Evolutionary conservation across 2,113 vertebrate species (phyloP).

Genomic region (Thalassarche chlororhynchos): DNA sequence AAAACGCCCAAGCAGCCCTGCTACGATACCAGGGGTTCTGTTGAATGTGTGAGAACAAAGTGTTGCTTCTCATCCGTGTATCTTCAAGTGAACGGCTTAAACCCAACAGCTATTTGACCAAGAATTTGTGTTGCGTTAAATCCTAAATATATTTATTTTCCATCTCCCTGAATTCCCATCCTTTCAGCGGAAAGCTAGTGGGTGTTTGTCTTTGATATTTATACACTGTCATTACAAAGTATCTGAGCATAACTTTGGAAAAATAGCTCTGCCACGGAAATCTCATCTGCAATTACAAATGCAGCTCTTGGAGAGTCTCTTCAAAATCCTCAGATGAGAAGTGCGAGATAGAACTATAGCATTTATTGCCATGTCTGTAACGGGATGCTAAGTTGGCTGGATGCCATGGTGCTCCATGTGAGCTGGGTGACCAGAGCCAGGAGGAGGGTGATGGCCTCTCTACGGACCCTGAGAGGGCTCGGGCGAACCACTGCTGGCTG

Average conservation of each 20-base stretch:
- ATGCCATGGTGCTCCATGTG: rapidly evolving
- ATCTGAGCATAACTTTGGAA: not conserved
- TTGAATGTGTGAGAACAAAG: not conserved
- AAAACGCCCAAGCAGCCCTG: not conserved
- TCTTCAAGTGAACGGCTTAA: not conserved
- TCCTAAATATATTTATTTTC: not conserved
- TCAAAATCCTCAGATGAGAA: not conserved
- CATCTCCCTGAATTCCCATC: not conserved
- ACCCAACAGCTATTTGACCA: not conserved
- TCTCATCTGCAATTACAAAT: rapidly evolving
- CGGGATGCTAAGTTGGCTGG: rapidly evolving
- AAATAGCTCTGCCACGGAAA: not conserved
- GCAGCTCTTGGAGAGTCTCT: not conserved
- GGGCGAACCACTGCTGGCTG: too few relatives aligned
- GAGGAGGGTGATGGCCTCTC: not conserved
- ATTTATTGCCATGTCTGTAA: rapidly evolving
- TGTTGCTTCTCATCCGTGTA: not conserved
- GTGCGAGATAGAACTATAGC: rapidly evolving
- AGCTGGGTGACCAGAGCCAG: not conserved
- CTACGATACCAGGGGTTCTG: not conserved
- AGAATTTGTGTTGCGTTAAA: not conserved
- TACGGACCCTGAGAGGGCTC: not conserved
- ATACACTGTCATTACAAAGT: not conserved
- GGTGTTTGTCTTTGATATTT: not conserved
- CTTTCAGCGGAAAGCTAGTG: not conserved